Evolutionary conservation across 2,113 vertebrate genomes (phyloP), one percentile per base, ranked within the genome.

Genomic region (Phyllostomus hastatus): DNA sequence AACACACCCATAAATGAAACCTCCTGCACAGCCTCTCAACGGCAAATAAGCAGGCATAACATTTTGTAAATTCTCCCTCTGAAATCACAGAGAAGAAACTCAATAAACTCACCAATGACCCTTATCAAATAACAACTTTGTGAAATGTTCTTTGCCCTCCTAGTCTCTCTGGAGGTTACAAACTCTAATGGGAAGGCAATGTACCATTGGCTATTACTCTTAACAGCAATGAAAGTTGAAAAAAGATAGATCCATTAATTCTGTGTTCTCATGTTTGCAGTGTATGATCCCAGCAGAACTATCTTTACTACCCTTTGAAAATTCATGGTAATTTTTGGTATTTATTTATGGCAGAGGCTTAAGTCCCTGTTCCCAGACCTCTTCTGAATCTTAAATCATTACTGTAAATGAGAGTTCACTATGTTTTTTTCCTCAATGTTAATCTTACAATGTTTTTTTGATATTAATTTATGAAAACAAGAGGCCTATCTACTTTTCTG

Each of bases 161-260:
- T 11, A 52, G 59, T 91, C 81, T 97, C 96, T 96, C 90, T 89
- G 78, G 96, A 97, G 95, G 92, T 92, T 95, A 59, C 91, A 87
- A 78, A 85, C 94, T 97, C 96, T 98, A 96, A 98, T 97, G 94
- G 88, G 94, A 96, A 98, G 54, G 76, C 87, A 97, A 96, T 97
- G 96, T 97, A 83, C 90, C 96, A 90, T 96, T 94, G 81, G 52
- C 81, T 95, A 96, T 96, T 95, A 97, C 92, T 96, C 88, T 96
- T 93, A 70, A 52, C 78, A 94, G 38, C 26, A 80, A 72, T 26
- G 31, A 92, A 97, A 93, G 26, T 70, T 95, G 94, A 92, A 88
- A 86, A 90, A 96, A 93, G 83, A 92, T 52, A 69, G 35, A 72
- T 64, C 61, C 64, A 95, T 94, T 96, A 97, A 95, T 94, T 96